Percentiles rank a stretch among this genome's conserved stretches.
Conservation (phyloP, 2,888 invertebrate species). For the Andrena praecox region DNA sequence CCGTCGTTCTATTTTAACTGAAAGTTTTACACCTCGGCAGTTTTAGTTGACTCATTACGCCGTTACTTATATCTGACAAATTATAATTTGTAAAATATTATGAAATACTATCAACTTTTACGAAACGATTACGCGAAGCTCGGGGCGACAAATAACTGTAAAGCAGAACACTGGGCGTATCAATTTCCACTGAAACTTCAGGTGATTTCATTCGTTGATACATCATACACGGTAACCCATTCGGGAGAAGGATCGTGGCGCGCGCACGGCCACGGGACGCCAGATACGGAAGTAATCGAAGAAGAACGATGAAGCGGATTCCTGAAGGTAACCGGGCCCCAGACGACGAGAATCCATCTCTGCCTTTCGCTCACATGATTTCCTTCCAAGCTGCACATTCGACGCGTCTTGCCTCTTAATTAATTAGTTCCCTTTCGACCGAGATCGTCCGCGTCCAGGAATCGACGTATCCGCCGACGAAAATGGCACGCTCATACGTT, state of each 20-base stretch:
- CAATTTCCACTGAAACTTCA: constrained; percentile 28
- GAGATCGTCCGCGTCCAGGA: background rate
- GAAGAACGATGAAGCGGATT: constrained; percentile 48
- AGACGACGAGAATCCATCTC: constrained; percentile 35
- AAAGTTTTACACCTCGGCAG: too few species aligned
- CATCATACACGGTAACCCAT: constrained; percentile 14
- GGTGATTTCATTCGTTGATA: constrained; percentile 32
- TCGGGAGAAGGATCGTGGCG: constrained; percentile 12
- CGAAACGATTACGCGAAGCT: constrained; percentile 16
- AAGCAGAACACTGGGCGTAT: constrained; percentile 25
- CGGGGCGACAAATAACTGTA: background rate
- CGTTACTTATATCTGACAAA: too few species aligned
- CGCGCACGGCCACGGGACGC: constrained; percentile 21
- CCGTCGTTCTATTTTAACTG: too few species aligned
- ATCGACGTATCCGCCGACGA: background rate
- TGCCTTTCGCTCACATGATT: constrained; percentile 44
- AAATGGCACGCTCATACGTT: background rate
- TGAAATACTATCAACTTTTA: too few species aligned
- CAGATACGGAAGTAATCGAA: constrained; percentile 66
- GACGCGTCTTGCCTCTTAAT: constrained; percentile 41
- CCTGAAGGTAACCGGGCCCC: constrained; percentile 36
- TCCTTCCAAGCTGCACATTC: constrained; percentile 1
- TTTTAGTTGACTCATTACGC: too few species aligned
- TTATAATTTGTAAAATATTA: too few species aligned
- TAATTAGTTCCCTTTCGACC: constrained; percentile 43